Base-by-base conservation (phyloP, 2,797 vertebrate species). In the Premnoplex brunnescens region DNA sequence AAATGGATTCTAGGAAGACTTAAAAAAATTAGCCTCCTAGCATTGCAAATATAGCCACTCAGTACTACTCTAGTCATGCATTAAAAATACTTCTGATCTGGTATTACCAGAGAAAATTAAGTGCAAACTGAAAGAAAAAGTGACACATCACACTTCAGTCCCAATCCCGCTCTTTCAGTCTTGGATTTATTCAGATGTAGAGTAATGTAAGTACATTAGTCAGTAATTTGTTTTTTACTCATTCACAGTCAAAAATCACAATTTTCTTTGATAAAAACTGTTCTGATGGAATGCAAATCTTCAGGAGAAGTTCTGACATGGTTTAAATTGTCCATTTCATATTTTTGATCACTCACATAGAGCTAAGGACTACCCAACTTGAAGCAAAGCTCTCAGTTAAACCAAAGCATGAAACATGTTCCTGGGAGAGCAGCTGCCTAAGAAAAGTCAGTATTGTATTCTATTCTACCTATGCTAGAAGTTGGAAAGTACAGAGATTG, bases 61-160 rank as follows among this genome's bases (percentile, higher is more conserved):
- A 76, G 55, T 69, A 49, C 51, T 52, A 15, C 8, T 24, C 48
- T 34, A 74, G 55, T 91, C 48, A 22, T 77, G 80, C 52, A 74
- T 91, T 86, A 86, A 86, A 89, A 93, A 34, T 85, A 54, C 12
- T 71, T 96, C 82, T 91, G 69, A 73, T 94, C 36, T 82, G 52
- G 30, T 85, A 71, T 73, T 90, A 48, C 66, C 24, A n/a, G 37
- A 52, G 67, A 94, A 95, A 90, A 91, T 93, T 67, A 73, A 43
- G 55, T 59, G 56, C 85, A 92, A 86, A 86, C 69, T 71, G 69
- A 69, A 91, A 77, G 72, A 51, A 82, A 88, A 84, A 76, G 77
- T 69, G 48, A 23, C 0, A 6, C 69, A 71, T 79, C 21, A 6
- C 36, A 32, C 34, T 86, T 93, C 60, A 76, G 44, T 76, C 52